Conservation (phyloP, 1,140 invertebrate genomes). For the Musca domestica region DNA sequence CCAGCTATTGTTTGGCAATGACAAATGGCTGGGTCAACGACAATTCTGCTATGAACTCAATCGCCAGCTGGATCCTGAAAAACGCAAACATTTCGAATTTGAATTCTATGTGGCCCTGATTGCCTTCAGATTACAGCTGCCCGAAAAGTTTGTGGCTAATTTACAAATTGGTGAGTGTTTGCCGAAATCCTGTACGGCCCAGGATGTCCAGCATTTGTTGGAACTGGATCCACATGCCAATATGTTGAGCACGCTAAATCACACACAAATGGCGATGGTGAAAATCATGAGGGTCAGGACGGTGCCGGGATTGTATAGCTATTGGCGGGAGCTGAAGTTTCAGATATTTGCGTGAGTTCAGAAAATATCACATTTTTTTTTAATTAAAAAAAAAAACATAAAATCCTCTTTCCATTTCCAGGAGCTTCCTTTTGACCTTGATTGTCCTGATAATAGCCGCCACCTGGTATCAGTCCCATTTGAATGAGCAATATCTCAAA, state of each 20-base stretch:
- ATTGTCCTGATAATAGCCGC: constrained; percentile 43
- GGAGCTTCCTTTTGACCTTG: constrained; percentile 45
- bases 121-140: constrained; percentile 32
- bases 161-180: constrained; percentile 65
- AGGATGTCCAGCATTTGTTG: constrained; percentile 63
- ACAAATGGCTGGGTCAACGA: constrained; percentile 76
- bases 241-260: constrained; percentile 46
- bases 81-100: constrained; percentile 47
- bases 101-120: constrained; percentile 46
- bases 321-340: constrained; percentile 67
- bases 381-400: neutral
- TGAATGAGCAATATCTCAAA: constrained; percentile 36
- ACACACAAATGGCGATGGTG: constrained; percentile 41
- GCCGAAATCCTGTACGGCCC: constrained; percentile 64
- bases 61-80: constrained; percentile 31
- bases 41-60: constrained; percentile 48
- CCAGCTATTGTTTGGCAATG: constrained; percentile 77
- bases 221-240: constrained; percentile 56
- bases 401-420: constrained; percentile 20
- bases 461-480: constrained; percentile 42
- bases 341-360: constrained; percentile 68
- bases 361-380: neutral
- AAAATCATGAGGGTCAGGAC: constrained; percentile 64
- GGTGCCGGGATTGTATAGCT: constrained; percentile 69
- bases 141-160: constrained; percentile 37